Percentiles rank a stretch among this genome's conserved stretches.
Evolutionary conservation across 2,113 vertebrate species (phyloP).

Genomic region (Ceyx cyanopectus): DNA sequence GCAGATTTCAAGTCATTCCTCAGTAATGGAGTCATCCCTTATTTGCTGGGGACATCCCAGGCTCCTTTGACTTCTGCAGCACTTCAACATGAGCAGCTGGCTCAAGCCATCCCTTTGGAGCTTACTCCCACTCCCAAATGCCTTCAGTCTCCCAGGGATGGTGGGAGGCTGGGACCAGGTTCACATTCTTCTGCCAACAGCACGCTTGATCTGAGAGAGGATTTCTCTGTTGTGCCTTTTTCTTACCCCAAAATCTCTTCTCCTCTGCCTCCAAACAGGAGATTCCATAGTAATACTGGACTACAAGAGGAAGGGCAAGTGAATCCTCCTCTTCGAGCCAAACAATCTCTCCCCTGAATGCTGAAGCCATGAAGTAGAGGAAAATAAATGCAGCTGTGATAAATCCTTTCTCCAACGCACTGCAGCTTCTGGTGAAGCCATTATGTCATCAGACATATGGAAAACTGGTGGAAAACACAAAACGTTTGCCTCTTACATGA

Average conservation of each 20-base stretch:
- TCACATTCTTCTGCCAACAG: background rate
- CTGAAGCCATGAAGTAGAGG: constrained; percentile 47
- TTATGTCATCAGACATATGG: constrained; percentile 42
- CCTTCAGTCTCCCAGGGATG: background rate
- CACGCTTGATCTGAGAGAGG: background rate
- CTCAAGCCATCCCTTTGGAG: background rate
- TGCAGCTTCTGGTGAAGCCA: constrained; percentile 53
- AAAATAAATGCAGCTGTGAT: constrained; percentile 59
- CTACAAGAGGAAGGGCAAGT: constrained; percentile 69
- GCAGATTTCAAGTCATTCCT: background rate
- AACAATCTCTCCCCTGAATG: background rate
- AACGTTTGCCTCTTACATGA: constrained; percentile 22
- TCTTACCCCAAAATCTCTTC: background rate
- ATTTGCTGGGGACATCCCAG: background rate
- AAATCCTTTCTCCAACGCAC: constrained; percentile 45
- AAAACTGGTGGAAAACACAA: constrained; percentile 46
- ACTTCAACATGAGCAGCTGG: background rate
- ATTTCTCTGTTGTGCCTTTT: background rate
- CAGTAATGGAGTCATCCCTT: background rate
- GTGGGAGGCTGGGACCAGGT: background rate
- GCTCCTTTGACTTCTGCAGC: background rate
- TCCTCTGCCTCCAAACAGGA: constrained; percentile 66
- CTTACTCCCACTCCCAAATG: background rate
- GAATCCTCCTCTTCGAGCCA: constrained; percentile 28
- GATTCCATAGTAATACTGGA: constrained; percentile 45